These are phyloP conservation scores for Melanerpes formicivorus DNA, from an alignment of 2,113 vertebrate species.

Conservation along the genomic window DNA sequence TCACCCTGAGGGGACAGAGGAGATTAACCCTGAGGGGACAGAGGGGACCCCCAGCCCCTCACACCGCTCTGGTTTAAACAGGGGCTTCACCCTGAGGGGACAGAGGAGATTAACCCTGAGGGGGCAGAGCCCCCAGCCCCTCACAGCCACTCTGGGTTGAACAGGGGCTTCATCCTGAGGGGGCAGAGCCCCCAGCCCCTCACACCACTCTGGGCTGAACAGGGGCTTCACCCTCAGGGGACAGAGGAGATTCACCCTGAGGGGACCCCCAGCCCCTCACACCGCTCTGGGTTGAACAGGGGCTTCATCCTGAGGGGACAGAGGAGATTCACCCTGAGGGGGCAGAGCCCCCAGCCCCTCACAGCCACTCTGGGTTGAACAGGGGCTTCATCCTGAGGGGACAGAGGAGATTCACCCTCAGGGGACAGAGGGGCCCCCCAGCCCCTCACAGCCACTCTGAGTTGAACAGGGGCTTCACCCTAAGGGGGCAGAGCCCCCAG, in stretches of 20 bases:
- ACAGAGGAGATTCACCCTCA: neutral
- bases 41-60: fast-evolving
- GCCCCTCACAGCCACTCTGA: neutral
- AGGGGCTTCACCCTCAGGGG: neutral
- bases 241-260: no score
- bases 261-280: no score
- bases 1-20: no score
- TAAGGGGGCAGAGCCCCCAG: no score
- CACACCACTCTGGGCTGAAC: fast-evolving
- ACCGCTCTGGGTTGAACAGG: no score
- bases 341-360: fast-evolving
- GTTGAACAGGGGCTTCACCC: neutral
- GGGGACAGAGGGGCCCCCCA: no score
- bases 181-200: fast-evolving
- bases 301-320: no score
- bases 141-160: fast-evolving
- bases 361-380: fast-evolving
- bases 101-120: no score
- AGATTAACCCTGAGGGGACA: no score
- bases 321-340: neutral
- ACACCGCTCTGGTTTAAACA: fast-evolving
- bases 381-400: neutral
- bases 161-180: neutral
- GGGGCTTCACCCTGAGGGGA: neutral
- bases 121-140: fast-evolving